A percentile compares a stretch with the other conserved stretches of the same genome.
Conservation (phyloP, 2,113 vertebrate species). For the Menidia beryllina region DNA sequence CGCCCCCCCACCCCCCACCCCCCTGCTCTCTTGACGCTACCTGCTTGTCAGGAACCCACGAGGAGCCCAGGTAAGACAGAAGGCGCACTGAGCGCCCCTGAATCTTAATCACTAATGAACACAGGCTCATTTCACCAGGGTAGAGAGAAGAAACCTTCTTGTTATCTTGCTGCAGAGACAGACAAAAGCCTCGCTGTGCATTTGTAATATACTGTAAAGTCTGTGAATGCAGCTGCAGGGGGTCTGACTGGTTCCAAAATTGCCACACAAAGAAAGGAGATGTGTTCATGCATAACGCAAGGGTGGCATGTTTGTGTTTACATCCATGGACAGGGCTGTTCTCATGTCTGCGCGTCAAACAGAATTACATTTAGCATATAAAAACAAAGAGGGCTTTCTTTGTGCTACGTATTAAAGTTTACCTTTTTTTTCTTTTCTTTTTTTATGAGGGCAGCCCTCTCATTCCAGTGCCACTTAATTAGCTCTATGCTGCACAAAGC, state of each 20-base stretch:
- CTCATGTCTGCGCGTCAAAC: conserved; percentile 3
- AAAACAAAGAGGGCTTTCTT: conserved; percentile 49
- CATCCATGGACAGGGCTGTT: conserved; percentile 16
- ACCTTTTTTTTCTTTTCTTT: conserved; percentile 12
- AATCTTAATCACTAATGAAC: conserved; percentile 65
- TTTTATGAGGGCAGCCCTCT: conserved; percentile 69
- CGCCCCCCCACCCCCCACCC: too few species aligned
- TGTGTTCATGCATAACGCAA: conserved; percentile 3
- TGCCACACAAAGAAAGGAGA: conserved; percentile 23
- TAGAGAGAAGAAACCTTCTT: conserved; percentile 33
- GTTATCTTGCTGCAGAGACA: conserved; percentile 41
- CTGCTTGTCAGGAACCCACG: conserved; percentile 57
- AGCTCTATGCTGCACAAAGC: conserved; percentile 60
- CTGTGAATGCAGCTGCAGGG: not conserved
- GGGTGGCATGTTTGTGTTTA: conserved; percentile 30
- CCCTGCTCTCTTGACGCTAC: conserved; percentile 26
- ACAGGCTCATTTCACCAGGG: not conserved
- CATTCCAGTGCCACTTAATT: conserved; percentile 76
- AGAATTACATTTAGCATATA: not conserved
- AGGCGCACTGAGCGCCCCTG: conserved; percentile 37
- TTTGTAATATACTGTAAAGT: conserved; percentile 36
- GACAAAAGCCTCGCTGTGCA: conserved; percentile 40
- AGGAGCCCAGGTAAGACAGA: conserved; percentile 60
- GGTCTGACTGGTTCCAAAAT: conserved; percentile 12
- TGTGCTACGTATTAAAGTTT: conserved; percentile 29